Evolutionary conservation across 2,888 invertebrate genomes (phyloP), one percentile per base, ranked within the genome.

Genomic region (Amphipyra tragopoginis): DNA sequence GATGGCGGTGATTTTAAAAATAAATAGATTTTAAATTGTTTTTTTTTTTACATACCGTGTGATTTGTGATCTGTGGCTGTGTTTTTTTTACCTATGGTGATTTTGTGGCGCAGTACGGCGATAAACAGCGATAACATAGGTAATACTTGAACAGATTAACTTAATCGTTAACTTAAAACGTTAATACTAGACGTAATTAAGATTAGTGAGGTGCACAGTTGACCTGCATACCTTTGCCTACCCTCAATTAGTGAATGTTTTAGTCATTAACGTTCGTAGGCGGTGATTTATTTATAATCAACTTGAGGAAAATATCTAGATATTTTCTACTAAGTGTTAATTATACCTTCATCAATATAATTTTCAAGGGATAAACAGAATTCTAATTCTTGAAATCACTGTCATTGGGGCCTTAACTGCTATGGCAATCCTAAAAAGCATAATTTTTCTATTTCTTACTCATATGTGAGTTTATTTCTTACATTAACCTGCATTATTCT

Each of bases 71-170:
- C 15, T 58, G 66, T 45, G 62, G 45, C 38, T 52, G 69, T 69
- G 75, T 62, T 60, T 69, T 71, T 69, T 72, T 69, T 68, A 13
- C 26, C 38, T 34, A 65, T 67, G 60, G 63, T 65, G 57, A 57
- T 54, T 7, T 56, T 67, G 59, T 49, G 76, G 66, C 73, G 73
- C 62, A 73, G 79, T 65, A 44, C 7, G 53, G 56, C 61, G 75
- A 62, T 57, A 66, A 61, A 44, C 68, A 57, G 60, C 75, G 80
- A 73, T 77, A 80, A 77, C 63, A 61, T 54, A 75, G 72, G 80
- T 77, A 74, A 72, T 62, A 53, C 52, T 62, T 75, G 45, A 55
- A 64, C 40, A 34, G 15, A 76, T 70, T 72, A 42, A 56, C 40
- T 63, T 57, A 54, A 75, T 57, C n/a, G n/a, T n/a, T n/a, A n/a